A percentile compares a stretch with the other conserved stretches of the same genome.
phyloP scores from a whole-genome alignment of 2,888 invertebrate species.

The Orthonychiurus folsomi region DNA sequence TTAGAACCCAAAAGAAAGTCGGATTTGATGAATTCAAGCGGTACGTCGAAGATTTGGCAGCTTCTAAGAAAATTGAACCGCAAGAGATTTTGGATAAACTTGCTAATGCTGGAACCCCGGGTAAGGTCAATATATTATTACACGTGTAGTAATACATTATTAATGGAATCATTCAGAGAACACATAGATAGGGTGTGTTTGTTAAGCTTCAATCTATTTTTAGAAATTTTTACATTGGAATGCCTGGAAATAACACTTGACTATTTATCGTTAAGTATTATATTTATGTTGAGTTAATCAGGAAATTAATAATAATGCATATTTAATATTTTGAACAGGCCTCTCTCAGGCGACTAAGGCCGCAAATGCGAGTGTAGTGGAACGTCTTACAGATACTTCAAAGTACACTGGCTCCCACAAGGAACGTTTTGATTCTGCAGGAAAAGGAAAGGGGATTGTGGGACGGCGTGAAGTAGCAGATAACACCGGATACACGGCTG shows the following conservation, averaged over 20 bases:
- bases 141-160: too few relatives aligned
- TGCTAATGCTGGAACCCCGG: conserved; percentile 68
- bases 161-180: too few relatives aligned
- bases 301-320: too few relatives aligned
- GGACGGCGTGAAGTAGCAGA: conserved; percentile 44
- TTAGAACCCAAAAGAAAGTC: conserved; percentile 54
- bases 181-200: too few relatives aligned
- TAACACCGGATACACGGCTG: conserved; percentile 44
- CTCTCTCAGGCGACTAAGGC: conserved; percentile 35
- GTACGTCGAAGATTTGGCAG: conserved; percentile 75
- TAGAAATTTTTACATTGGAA: too few relatives aligned
- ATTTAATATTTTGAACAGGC: too few relatives aligned
- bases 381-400: conserved; percentile 45
- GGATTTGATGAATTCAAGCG: conserved; percentile 68
- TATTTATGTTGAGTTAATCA: too few relatives aligned
- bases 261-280: too few relatives aligned
- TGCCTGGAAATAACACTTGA: too few relatives aligned
- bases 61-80: conserved; percentile 69
- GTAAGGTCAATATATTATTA: too few relatives aligned
- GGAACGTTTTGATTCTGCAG: conserved; percentile 45
- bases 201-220: too few relatives aligned
- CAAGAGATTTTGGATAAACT: conserved; percentile 71
- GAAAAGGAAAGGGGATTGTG: conserved; percentile 45
- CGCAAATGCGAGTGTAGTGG: conserved; percentile 42
- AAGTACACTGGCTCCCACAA: conserved; percentile 46